Evolutionary conservation across 2,888 invertebrate genomes (phyloP), one percentile per base, ranked within the genome.

Genomic region (Ecdyonurus torrentis): DNA sequence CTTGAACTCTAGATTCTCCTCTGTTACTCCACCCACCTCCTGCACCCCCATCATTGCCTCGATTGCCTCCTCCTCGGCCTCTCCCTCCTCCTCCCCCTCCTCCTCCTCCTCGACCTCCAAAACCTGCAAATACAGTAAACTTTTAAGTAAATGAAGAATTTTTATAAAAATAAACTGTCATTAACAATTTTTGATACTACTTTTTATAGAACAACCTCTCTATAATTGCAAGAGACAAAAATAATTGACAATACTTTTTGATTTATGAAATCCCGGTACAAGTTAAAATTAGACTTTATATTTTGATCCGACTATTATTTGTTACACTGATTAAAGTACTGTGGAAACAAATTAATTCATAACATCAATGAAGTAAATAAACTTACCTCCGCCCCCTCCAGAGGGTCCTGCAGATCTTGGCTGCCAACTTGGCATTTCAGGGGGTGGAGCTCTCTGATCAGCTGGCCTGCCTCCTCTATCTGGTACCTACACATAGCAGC

Each of bases 371-470:
- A n/a, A n/a, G n/a, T n/a, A n/a, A n/a, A 62, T 18, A 15, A 37
- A 23, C 19, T 23, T 52, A 18, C 1, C 24, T 20, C n/a, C 23
- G 25, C 50, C 62, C 63, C 59, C 58, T 59, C 23, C 64, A 63
- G 65, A 65, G 10, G 79, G 76, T 37, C 78, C 80, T 60, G 23
- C 18, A 58, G 5, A 19, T 25, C 18, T 25, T 15, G 37, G 24
- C 71, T 87, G 85, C 91, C 96, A 97, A 0, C 92, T 86, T 0
- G 97, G 97, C 94, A 97, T 96, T 77, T 97, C 97, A 0, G 95
- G 95, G 0, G 95, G 93, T 0, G 97, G 97, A 0, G 92, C 87
- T 66, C 91, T 89, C 69, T 90, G 87, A 70, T 97, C 97, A 69
- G 86, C 83, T 0, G 96, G 89, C 61, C 97, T 78, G 1, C 97